Evolutionary conservation across 2,113 vertebrate genomes (phyloP).

Genomic region (Semicossyphus pulcher): DNA sequence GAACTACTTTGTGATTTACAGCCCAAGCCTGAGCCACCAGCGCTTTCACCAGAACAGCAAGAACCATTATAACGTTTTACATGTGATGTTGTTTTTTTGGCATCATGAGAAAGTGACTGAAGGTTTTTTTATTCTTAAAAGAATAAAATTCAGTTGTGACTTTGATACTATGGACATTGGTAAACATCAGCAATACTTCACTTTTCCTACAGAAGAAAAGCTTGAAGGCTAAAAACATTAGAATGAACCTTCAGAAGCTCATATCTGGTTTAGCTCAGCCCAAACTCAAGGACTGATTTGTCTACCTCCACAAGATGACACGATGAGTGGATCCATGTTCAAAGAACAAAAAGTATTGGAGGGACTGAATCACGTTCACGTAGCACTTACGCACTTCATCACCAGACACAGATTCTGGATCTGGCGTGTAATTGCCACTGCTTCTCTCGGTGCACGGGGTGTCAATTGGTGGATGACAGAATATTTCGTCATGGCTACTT

Average conservation of each 20-base stretch:
- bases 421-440: background rate
- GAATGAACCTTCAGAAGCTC: background rate
- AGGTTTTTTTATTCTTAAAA: background rate
- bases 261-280: background rate
- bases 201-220: background rate
- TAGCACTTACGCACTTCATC: background rate
- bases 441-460: background rate
- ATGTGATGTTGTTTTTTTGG: background rate
- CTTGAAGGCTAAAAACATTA: background rate
- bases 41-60: background rate
- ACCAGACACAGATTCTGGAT: background rate
- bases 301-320: background rate
- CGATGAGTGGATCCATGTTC: background rate
- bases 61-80: background rate
- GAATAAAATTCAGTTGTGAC: background rate
- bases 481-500: conserved; percentile 40
- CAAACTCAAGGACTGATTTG: background rate
- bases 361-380: background rate
- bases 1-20: conserved; percentile 18
- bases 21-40: background rate
- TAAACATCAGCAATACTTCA: no score
- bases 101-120: background rate
- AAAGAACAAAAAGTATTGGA: background rate
- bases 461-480: conserved; percentile 14
- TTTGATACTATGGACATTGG: background rate